Conservation (phyloP, 2,888 invertebrate species). For the Endomychus coccineus region DNA sequence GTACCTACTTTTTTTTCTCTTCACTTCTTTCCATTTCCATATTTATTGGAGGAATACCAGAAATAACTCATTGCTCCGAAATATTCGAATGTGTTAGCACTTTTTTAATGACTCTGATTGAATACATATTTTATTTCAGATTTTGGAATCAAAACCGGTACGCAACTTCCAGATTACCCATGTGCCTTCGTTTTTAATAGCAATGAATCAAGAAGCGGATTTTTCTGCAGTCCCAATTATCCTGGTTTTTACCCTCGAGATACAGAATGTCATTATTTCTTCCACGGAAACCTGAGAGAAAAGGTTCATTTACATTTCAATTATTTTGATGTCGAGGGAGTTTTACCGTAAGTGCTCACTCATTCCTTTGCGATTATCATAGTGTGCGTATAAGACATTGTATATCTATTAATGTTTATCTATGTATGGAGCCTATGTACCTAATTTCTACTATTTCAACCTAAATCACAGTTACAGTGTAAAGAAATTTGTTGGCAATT, state of each 20-base stretch:
- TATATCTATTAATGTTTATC: too few relatives aligned
- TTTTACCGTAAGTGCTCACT: conserved; percentile 70
- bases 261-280: conserved; percentile 87
- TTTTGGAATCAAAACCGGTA: conserved; percentile 79
- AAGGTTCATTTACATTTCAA: conserved; percentile 78
- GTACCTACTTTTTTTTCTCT: too few relatives aligned
- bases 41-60: too few relatives aligned
- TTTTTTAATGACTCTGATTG: too few relatives aligned
- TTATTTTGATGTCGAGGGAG: conserved; percentile 91
- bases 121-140: conserved; percentile 54
- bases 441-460: too few relatives aligned
- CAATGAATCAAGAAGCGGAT: conserved; percentile 68
- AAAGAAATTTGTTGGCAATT: too few relatives aligned
- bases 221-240: conserved; percentile 82
- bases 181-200: conserved; percentile 88
- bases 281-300: conserved; percentile 71
- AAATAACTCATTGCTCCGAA: too few relatives aligned
- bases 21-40: too few relatives aligned
- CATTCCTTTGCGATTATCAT: background rate
- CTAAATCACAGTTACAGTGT: too few relatives aligned
- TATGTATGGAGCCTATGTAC: too few relatives aligned
- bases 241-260: conserved; percentile 86
- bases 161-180: conserved; percentile 66
- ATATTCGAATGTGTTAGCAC: too few relatives aligned
- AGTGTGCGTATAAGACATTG: too few relatives aligned